These are phyloP conservation scores for Pseudococcus viburni DNA, from an alignment of 2,888 invertebrate genomes.

Conservation along the genomic window DNA sequence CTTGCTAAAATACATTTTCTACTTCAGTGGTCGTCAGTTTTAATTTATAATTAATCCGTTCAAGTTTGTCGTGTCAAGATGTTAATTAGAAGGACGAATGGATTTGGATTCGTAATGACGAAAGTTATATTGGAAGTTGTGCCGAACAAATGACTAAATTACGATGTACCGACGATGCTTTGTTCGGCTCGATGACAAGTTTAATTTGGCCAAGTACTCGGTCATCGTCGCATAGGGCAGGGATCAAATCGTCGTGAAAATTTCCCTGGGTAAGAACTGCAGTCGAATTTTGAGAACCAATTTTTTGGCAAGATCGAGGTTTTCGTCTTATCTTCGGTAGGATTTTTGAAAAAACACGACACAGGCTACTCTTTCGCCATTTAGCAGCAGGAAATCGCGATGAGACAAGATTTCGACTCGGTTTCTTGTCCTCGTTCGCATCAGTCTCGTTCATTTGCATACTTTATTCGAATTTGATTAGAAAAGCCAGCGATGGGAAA, in stretches of 20 bases:
- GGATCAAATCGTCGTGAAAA: too few species aligned
- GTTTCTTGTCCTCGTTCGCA: conserved; percentile 19
- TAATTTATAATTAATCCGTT: conserved; percentile 59
- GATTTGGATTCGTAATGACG: conserved; percentile 49
- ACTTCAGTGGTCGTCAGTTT: conserved; percentile 39
- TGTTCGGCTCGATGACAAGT: conserved; percentile 45
- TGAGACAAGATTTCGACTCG: neutral
- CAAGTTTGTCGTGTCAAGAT: conserved; percentile 47
- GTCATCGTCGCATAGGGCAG: neutral
- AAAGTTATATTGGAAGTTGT: conserved; percentile 55
- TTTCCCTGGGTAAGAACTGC: too few species aligned
- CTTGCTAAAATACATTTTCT: conserved; percentile 54
- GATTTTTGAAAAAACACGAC: neutral
- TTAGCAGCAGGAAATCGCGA: conserved; percentile 17
- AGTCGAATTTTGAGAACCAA: conserved; percentile 1
- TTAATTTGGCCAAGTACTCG: conserved; percentile 13
- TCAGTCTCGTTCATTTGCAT: conserved; percentile 34
- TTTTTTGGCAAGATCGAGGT: neutral
- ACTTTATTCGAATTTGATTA: conserved; percentile 58
- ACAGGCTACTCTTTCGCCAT: neutral
- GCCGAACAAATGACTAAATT: conserved; percentile 32
- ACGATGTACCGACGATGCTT: conserved; percentile 20
- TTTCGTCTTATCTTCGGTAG: neutral
- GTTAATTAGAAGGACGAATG: conserved; percentile 57
- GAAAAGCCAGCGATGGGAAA: neutral